Conservation (phyloP, 2,888 invertebrate species). For the Lasioglossum calceatum region DNA sequence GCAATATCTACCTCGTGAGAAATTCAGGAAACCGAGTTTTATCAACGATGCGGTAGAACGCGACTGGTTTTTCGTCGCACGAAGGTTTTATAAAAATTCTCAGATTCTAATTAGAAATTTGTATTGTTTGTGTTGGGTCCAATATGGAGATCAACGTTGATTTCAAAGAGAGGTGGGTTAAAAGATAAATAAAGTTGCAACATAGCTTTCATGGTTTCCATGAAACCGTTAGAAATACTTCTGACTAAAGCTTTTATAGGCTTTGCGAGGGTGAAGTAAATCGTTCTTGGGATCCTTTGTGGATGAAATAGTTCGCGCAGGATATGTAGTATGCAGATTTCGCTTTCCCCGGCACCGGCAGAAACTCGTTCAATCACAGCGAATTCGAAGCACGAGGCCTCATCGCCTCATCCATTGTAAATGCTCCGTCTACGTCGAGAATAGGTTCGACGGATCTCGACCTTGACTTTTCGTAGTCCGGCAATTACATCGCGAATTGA, state of each 20-base stretch:
- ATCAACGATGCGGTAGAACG: background rate
- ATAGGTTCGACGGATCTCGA: background rate
- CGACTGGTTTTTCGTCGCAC: no score
- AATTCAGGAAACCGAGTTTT: background rate
- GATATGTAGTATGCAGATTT: background rate
- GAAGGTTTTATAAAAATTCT: no score
- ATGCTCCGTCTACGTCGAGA: background rate
- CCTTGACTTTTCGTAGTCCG: slow-evolving; percentile 32
- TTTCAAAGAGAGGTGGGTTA: no score
- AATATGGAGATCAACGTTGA: no score
- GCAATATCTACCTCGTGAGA: background rate
- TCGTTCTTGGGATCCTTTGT: background rate
- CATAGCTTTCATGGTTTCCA: no score
- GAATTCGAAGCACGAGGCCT: background rate
- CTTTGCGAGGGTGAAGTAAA: background rate
- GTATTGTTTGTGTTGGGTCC: no score
- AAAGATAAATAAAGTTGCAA: no score
- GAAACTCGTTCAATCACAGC: background rate
- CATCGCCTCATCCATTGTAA: background rate
- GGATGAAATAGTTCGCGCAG: background rate
- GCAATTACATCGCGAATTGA: slow-evolving; percentile 22
- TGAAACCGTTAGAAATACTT: no score
- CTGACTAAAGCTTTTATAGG: no score
- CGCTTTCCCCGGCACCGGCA: background rate
- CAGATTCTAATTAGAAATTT: background rate